A percentile compares a stretch with the other conserved stretches of the same genome.
Conservation (phyloP, 2,797 vertebrate genomes). For the Sebastes goodei region DNA sequence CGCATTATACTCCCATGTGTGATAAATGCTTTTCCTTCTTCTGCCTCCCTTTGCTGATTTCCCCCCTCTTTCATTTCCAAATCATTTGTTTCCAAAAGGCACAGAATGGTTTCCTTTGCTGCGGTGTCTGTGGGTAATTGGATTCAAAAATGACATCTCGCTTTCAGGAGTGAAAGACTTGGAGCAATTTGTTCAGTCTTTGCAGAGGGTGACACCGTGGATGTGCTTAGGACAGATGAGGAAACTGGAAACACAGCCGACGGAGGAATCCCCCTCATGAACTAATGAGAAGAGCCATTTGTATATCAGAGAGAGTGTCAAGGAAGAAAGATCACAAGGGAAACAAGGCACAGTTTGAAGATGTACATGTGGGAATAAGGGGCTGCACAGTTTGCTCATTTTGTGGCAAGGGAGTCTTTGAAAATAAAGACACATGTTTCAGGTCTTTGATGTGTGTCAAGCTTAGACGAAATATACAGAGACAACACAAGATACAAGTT, state of each 20-base stretch:
- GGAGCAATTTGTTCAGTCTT: slow-evolving; percentile 52
- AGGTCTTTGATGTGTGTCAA: background rate
- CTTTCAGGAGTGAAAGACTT: slow-evolving; percentile 46
- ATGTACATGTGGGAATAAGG: background rate
- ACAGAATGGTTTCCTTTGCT: background rate
- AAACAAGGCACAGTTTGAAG: slow-evolving; percentile 11
- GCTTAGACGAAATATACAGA: background rate
- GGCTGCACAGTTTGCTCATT: background rate
- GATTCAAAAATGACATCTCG: slow-evolving; percentile 70
- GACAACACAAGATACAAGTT: background rate
- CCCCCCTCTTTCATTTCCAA: slow-evolving; percentile 26
- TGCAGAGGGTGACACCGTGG: slow-evolving; percentile 9
- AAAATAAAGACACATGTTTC: background rate
- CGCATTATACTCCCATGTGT: slow-evolving; percentile 31
- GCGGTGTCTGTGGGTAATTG: slow-evolving; percentile 67
- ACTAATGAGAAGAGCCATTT: slow-evolving; percentile 56
- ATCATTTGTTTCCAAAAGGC: slow-evolving; percentile 48
- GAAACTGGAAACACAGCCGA: slow-evolving; percentile 4
- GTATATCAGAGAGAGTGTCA: slow-evolving; percentile 42
- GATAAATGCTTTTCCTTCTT: slow-evolving; percentile 19
- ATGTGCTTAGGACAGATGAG: slow-evolving; percentile 33
- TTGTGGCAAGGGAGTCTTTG: background rate
- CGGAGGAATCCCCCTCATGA: background rate
- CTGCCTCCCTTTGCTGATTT: background rate
- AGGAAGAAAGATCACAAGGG: slow-evolving; percentile 12